Evolutionary conservation across 2,888 invertebrate genomes (phyloP), one percentile per base, ranked within the genome.

Genomic region (Scelioninae gen. 1): DNA sequence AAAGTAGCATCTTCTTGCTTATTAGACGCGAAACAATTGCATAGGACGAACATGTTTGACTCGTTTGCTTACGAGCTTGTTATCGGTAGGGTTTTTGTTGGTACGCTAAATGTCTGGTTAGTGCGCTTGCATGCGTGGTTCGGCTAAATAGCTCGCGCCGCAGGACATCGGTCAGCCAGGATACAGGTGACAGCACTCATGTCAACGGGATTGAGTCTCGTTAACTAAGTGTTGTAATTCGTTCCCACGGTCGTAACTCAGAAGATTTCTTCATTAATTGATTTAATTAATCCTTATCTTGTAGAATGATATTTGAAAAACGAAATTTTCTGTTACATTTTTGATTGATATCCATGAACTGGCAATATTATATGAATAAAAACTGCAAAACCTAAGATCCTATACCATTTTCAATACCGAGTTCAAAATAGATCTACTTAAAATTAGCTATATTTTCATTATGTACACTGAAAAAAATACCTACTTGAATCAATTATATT

Each of bases 181-280:
- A 85, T 86, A 88, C 88, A 89, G 88, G 88, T 89, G 88, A 87
- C 85, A 87, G 47, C 23, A 51, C 76, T 80, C 83, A 79, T 83
- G 78, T 71, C 80, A 34, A 81, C 68, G 78, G 89, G 91, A 92
- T 91, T 90, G 89, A 88, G 86, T 89, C 65, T 92, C 91, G 89
- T 92, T 92, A 92, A 92, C 91, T 91, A 63, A 75, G 66, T 74
- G 62, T 38, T 56, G 75, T 76, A 34, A 76, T 65, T 82, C 84
- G 87, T 89, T 88, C 88, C 86, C 89, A 89, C 88, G 88, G 86
- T 85, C 45, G 23, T 23, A 23, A 23, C 32, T 58, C 56, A 16
- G 32, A 38, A n/a, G 4, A 16, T 32, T 53, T 31, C 53, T 51
- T 60, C 43, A 60, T 62, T 58, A 58, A 58, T 40, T 29, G 47